Conservation (phyloP, 2,113 vertebrate species). For the Cichladusa arquata region DNA sequence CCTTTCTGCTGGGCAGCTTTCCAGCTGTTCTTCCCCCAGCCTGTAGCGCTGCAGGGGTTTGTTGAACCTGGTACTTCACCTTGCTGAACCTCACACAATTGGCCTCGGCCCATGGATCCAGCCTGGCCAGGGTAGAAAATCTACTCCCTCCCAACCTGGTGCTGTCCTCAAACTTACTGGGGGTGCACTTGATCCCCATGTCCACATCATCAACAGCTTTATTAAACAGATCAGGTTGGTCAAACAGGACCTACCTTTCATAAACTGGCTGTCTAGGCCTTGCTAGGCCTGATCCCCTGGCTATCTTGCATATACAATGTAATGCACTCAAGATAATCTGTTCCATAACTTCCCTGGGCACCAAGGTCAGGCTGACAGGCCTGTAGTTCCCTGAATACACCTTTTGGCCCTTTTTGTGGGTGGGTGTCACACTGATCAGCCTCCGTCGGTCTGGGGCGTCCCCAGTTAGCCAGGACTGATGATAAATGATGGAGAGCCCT, state of each 20-base stretch:
- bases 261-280: background rate
- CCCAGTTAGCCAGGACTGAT: background rate
- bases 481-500: background rate
- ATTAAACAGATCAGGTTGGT: background rate
- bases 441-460: background rate
- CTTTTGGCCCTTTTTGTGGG: background rate
- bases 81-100: background rate
- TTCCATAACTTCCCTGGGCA: background rate
- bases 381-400: background rate
- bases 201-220: background rate
- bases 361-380: background rate
- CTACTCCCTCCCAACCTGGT: background rate
- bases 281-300: background rate
- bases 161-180: background rate
- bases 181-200: accelerated
- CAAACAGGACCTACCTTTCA: background rate
- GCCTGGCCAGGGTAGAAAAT: background rate
- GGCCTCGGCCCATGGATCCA: accelerated
- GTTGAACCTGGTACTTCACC: background rate
- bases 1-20: background rate
- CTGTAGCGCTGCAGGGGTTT: background rate
- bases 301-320: background rate
- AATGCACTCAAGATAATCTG: background rate
- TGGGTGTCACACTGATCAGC: accelerated
- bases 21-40: background rate